phyloP scores from a whole-genome alignment of 2,113 vertebrate species.

The Oreochromis niloticus region DNA sequence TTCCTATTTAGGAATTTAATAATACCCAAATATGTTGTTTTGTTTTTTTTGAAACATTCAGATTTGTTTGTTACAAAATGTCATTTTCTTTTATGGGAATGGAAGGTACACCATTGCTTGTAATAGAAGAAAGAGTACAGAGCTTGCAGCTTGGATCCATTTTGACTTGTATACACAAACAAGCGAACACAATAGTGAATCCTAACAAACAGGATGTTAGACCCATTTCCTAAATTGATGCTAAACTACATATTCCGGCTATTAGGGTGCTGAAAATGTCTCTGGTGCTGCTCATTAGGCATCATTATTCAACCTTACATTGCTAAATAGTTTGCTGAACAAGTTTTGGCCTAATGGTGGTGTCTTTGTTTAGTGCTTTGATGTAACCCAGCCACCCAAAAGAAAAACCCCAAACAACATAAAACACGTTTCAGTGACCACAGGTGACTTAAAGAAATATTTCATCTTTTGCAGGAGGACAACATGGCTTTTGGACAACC shows the following conservation, averaged over 20 bases:
- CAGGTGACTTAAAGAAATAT: not conserved
- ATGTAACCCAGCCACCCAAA: not conserved
- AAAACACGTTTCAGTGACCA: not conserved
- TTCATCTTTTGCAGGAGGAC: slow-evolving; percentile 81
- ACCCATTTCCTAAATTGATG: not conserved
- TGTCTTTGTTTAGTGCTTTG: not conserved
- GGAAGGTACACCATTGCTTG: not conserved
- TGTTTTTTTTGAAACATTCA: not conserved
- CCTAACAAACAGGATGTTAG: slow-evolving; percentile 6
- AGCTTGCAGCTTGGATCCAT: not conserved
- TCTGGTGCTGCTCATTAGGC: not conserved
- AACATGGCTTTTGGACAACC: slow-evolving; percentile 98
- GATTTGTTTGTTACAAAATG: not conserved
- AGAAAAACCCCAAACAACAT: not conserved
- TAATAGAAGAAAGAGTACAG: not conserved
- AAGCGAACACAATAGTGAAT: not conserved
- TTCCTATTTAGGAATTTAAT: too few species aligned
- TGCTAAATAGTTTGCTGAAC: not conserved
- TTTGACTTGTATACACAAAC: not conserved
- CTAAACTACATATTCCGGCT: not conserved
- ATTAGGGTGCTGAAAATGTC: not conserved
- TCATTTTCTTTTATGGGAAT: not conserved
- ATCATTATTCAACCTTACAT: not conserved
- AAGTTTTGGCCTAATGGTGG: not conserved
- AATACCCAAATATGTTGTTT: too few species aligned